Percentiles rank a stretch among this genome's conserved stretches.
Conservation (phyloP, 2,888 invertebrate genomes). For the Epicampocera succincta region DNA sequence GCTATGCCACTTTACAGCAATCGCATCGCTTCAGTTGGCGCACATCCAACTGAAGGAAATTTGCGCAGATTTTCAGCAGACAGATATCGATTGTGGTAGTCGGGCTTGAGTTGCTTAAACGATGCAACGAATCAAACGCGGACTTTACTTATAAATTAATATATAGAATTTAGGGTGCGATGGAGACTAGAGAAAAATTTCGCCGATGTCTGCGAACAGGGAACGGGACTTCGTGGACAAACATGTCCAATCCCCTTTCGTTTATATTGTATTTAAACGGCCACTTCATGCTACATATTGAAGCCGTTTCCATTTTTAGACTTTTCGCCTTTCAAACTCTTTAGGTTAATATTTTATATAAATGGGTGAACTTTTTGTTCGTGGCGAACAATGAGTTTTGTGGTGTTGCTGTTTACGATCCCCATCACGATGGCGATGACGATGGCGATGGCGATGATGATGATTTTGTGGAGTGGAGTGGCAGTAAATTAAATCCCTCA, state of each 20-base stretch:
- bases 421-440: neutral
- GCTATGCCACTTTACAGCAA: no score
- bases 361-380: constrained; percentile 48
- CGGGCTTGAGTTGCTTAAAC: no score
- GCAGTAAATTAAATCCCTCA: constrained; percentile 21
- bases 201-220: no score
- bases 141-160: no score
- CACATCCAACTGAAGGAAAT: no score
- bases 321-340: neutral
- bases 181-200: no score
- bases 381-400: constrained; percentile 26
- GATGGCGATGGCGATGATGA: neutral
- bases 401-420: constrained; percentile 18
- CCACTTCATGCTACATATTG: no score
- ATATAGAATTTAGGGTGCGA: no score
- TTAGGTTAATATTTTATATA: constrained; percentile 1
- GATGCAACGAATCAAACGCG: no score
- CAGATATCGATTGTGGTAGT: no score
- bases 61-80: no score
- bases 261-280: neutral
- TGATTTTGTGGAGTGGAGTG: neutral
- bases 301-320: neutral
- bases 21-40: no score
- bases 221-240: neutral
- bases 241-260: neutral